A percentile compares a stretch with the other conserved stretches of the same genome.
phyloP scores from a whole-genome alignment of 1,140 invertebrate genomes.

The Calycopis cecrops region DNA sequence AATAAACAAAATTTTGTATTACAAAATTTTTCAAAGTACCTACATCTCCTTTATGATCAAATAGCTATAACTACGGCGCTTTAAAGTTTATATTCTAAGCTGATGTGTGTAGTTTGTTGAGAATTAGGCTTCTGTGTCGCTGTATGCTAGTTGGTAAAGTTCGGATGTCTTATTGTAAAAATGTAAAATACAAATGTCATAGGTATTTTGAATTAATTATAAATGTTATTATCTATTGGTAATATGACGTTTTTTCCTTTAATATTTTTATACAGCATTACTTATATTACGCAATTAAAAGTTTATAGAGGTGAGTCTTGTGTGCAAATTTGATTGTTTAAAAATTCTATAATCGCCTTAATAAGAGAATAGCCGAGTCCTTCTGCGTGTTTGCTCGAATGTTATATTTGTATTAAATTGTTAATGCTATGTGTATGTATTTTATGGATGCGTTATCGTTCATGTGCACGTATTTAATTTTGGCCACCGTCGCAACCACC shows the following conservation, averaged over 20 bases:
- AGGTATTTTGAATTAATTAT: conserved; percentile 63
- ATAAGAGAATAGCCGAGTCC: conserved; percentile 69
- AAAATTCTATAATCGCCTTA: conserved; percentile 72
- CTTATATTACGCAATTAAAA: conserved; percentile 73
- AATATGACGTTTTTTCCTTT: conserved; percentile 70
- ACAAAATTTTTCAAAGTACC: conserved; percentile 62
- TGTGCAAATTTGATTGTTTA: conserved; percentile 70
- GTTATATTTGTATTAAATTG: conserved; percentile 27
- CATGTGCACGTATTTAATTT: not conserved
- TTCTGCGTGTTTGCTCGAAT: conserved; percentile 61
- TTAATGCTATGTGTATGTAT: conserved; percentile 20
- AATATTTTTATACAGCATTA: conserved; percentile 74
- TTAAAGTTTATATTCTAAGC: conserved; percentile 67
- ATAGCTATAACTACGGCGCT: conserved; percentile 63
- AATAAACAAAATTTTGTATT: conserved; percentile 71
- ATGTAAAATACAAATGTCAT: conserved; percentile 70
- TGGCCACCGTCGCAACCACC: not conserved
- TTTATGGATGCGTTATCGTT: conserved; percentile 11
- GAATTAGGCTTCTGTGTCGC: conserved; percentile 67
- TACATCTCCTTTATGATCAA: conserved; percentile 63
- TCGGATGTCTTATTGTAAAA: conserved; percentile 69
- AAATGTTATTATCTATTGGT: conserved; percentile 63
- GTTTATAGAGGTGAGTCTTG: conserved; percentile 71
- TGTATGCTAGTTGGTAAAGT: conserved; percentile 66
- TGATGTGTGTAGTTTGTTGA: conserved; percentile 72